Evolutionary conservation across 1,140 invertebrate species (phyloP).

Genomic region (Apis cerana): DNA sequence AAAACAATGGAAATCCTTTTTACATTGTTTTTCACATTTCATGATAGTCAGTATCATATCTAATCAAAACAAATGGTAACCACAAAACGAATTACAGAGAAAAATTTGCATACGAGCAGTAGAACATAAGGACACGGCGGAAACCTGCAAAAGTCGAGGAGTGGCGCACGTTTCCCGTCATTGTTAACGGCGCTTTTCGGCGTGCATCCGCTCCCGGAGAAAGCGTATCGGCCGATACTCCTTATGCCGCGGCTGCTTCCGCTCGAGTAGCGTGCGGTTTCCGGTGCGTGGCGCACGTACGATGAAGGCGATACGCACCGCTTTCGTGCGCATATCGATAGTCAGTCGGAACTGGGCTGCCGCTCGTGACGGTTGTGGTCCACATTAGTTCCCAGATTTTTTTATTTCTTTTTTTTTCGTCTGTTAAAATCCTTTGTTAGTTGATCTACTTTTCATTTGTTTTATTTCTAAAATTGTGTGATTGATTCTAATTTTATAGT

Average conservation of each 20-base stretch:
- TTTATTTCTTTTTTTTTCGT: not conserved
- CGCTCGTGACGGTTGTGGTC: conserved; percentile 46
- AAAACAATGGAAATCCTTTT: no score
- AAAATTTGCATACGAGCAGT: not conserved
- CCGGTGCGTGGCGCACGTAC: conserved; percentile 68
- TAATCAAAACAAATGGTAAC: not conserved
- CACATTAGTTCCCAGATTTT: conserved; percentile 11
- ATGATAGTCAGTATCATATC: no score
- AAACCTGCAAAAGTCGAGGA: conserved; percentile 50
- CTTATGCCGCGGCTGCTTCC: conserved; percentile 70
- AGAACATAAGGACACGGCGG: conserved; percentile 14
- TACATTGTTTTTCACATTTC: no score
- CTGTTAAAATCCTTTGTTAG: no score
- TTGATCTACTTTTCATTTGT: not conserved
- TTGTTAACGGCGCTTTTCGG: conserved; percentile 56
- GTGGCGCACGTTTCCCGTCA: conserved; percentile 28
- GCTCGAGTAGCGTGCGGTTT: conserved; percentile 73
- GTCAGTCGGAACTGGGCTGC: conserved; percentile 66
- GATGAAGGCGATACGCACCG: conserved; percentile 50
- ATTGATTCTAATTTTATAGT: not conserved
- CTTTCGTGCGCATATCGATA: conserved; percentile 61
- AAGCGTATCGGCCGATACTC: conserved; percentile 61
- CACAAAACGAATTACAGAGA: not conserved
- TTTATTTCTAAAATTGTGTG: not conserved
- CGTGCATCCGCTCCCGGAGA: conserved; percentile 61